Conservation (phyloP, 2,113 vertebrate genomes). For the Lutjanus erythropterus region DNA sequence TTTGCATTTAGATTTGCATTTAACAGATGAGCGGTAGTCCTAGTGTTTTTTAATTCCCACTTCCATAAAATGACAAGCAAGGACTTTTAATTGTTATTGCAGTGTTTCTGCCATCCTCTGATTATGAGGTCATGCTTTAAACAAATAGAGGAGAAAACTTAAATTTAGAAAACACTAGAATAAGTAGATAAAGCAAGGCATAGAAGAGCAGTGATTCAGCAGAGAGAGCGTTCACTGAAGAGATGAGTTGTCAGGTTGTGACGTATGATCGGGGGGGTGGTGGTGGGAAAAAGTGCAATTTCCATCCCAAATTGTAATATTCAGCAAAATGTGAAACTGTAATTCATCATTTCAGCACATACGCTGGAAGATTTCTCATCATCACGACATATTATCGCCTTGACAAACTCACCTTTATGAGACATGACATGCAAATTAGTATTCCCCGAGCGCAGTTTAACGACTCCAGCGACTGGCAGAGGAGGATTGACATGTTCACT, state of each 20-base stretch:
- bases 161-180: background rate
- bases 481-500: slow-evolving; percentile 28
- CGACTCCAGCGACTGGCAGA: background rate
- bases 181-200: background rate
- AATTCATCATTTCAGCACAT: background rate
- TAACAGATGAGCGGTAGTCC: background rate
- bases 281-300: background rate
- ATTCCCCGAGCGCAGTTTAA: slow-evolving; percentile 9
- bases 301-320: background rate
- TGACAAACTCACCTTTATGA: slow-evolving; percentile 28
- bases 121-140: background rate
- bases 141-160: background rate
- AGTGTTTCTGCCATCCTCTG: background rate
- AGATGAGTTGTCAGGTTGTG: slow-evolving; percentile 31
- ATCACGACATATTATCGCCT: background rate
- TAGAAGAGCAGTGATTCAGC: slow-evolving; percentile 13
- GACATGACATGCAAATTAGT: slow-evolving; percentile 30
- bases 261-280: background rate
- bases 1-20: slow-evolving; percentile 37
- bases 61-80: background rate
- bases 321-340: slow-evolving; percentile 11
- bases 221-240: background rate
- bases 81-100: background rate
- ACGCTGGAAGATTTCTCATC: background rate
- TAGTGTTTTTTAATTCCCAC: background rate